Percentiles rank a stretch among this genome's conserved stretches.
Evolutionary conservation across 2,888 invertebrate species (phyloP).

Genomic region (Resseliella maxima): DNA sequence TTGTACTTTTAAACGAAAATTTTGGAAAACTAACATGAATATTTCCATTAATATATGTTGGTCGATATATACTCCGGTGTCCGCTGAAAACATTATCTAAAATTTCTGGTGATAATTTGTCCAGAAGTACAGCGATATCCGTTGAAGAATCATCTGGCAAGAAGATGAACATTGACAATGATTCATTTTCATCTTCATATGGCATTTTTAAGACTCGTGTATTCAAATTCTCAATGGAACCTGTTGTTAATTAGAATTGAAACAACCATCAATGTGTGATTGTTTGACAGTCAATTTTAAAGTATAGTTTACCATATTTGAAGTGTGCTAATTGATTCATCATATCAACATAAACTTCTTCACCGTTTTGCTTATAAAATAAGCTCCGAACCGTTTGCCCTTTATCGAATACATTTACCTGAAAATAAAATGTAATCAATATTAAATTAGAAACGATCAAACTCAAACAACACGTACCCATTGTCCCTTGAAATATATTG

Average conservation of each 20-base stretch:
- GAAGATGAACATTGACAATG: background rate
- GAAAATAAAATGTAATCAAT: background rate
- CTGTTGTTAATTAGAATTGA: background rate
- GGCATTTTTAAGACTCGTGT: background rate
- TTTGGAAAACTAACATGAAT: background rate
- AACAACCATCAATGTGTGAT: background rate
- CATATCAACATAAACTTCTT: constrained; percentile 15
- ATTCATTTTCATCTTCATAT: constrained; percentile 5
- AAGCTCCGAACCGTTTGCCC: background rate
- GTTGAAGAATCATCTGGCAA: background rate
- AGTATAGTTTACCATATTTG: constrained; percentile 20
- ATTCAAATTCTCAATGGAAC: background rate
- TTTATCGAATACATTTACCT: background rate
- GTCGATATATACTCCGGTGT: background rate
- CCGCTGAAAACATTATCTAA: background rate
- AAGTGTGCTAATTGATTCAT: background rate
- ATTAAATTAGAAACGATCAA: background rate
- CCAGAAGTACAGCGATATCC: background rate
- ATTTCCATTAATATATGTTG: too few relatives aligned
- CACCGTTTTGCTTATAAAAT: background rate
- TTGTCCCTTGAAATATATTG: constrained; percentile 89
- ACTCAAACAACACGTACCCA: constrained; percentile 70
- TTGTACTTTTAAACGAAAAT: background rate
- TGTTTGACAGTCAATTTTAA: background rate
- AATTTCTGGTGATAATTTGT: background rate